Percentiles rank a stretch among this genome's conserved stretches.
Evolutionary conservation across 2,888 invertebrate genomes (phyloP).

Genomic region (Chalcis sispes): DNA sequence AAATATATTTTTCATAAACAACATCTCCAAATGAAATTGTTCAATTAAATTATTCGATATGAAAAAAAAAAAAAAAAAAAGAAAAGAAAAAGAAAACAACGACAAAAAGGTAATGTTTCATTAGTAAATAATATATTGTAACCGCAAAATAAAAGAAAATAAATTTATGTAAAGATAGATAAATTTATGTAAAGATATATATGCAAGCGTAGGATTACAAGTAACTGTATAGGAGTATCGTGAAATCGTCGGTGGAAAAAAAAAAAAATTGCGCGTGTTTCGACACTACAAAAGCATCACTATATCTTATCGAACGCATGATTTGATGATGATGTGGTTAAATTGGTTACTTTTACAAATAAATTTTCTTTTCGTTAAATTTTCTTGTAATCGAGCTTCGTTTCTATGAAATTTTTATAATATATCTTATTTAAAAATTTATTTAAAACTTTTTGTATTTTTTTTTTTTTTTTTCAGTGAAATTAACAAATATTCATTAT

Average conservation of each 20-base stretch:
- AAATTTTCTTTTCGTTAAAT: neutral
- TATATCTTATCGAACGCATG: neutral
- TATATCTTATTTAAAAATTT: no score
- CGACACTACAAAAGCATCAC: conserved; percentile 19
- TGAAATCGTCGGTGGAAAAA: conserved; percentile 20
- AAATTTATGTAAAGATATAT: no score
- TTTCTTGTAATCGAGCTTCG: no score
- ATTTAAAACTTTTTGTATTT: no score
- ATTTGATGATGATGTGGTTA: neutral
- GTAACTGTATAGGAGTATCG: conserved; percentile 24
- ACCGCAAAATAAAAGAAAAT: conserved; percentile 29
- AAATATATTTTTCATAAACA: no score
- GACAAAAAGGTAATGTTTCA: conserved; percentile 10
- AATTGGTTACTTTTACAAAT: conserved; percentile 21
- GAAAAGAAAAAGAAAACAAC: neutral
- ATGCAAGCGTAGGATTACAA: conserved; percentile 33
- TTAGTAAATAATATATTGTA: conserved; percentile 1
- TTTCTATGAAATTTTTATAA: neutral
- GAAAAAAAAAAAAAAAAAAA: no score
- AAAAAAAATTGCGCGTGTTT: conserved; percentile 7
- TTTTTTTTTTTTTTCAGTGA: no score
- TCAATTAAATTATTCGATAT: no score
- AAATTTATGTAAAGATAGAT: no score
- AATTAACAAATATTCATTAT: no score
- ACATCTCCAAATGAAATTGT: no score